Conservation (phyloP, 2,888 invertebrate genomes). For the Odontocolon sp. region DNA sequence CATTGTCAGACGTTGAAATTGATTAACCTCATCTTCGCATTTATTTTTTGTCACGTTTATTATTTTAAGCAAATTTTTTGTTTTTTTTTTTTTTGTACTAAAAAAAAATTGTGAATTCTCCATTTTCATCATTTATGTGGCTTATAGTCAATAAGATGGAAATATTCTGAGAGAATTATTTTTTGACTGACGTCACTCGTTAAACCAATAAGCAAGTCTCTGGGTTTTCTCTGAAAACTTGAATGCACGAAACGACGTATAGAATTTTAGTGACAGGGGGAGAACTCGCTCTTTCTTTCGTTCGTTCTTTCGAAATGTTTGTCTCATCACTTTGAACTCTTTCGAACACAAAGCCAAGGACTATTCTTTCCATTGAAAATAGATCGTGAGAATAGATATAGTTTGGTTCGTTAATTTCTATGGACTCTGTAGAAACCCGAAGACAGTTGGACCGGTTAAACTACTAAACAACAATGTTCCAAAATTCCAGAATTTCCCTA, state of each 20-base stretch:
- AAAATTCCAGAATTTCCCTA: neutral
- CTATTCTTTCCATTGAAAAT: neutral
- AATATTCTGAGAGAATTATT: slow-evolving; percentile 22
- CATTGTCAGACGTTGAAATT: neutral
- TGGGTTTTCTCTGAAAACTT: slow-evolving; percentile 7
- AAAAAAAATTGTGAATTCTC: slow-evolving; percentile 1
- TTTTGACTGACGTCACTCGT: slow-evolving; percentile 50
- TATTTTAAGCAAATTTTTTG: no score
- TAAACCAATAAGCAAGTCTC: slow-evolving; percentile 57
- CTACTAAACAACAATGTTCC: neutral
- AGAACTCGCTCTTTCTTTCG: neutral
- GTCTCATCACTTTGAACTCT: neutral
- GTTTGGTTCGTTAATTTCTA: slow-evolving; percentile 4
- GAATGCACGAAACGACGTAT: neutral
- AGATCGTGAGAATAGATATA: slow-evolving; percentile 17
- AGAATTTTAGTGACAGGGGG: neutral
- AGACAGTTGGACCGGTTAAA: neutral
- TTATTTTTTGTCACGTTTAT: neutral
- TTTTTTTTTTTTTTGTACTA: no score
- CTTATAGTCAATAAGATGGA: slow-evolving; percentile 12
- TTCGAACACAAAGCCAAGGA: neutral
- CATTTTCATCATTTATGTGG: neutral
- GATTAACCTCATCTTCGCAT: slow-evolving; percentile 7
- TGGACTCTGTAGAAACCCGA: neutral
- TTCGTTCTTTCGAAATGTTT: neutral